Conservation (phyloP, 1,140 invertebrate species). For the Mactra quadrangularis region DNA sequence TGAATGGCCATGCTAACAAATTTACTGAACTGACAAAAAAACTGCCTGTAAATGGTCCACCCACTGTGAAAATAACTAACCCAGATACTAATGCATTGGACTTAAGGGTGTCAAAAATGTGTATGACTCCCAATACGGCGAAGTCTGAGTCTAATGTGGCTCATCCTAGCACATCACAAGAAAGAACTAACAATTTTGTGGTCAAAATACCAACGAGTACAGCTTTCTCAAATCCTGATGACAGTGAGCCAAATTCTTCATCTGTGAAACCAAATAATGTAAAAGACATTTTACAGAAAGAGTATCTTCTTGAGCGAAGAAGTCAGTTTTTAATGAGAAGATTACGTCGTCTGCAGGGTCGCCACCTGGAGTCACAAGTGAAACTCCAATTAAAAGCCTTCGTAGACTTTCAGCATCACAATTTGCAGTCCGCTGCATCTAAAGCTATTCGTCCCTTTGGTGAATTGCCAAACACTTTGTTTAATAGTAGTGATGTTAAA, state of each 20-base stretch:
- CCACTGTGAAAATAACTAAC: not conserved
- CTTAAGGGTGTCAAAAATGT: conserved; percentile 44
- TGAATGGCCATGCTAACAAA: conserved; percentile 55
- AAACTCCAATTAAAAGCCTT: conserved; percentile 90
- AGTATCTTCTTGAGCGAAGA: conserved; percentile 88
- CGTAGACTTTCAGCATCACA: conserved; percentile 88
- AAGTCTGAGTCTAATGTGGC: not conserved
- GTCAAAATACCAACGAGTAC: not conserved
- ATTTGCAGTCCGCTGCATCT: conserved; percentile 76
- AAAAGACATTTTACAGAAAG: conserved; percentile 80
- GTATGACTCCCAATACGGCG: not conserved
- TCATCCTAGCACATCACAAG: not conserved
- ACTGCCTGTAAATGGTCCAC: not conserved
- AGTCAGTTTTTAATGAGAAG: conserved; percentile 89
- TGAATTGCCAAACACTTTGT: conserved; percentile 80
- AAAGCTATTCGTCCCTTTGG: conserved; percentile 64
- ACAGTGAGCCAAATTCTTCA: not conserved
- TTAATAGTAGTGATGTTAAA: conserved; percentile 84
- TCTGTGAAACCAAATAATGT: conserved; percentile 36
- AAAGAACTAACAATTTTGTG: not conserved
- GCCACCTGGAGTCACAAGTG: conserved; percentile 89
- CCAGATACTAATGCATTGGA: conserved; percentile 11
- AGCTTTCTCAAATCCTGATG: not conserved
- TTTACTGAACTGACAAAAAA: conserved; percentile 22
- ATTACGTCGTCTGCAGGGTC: conserved; percentile 90